These are phyloP conservation scores for Procapra przewalskii DNA, from an alignment of 2,113 vertebrate species.

Conservation along the genomic window DNA sequence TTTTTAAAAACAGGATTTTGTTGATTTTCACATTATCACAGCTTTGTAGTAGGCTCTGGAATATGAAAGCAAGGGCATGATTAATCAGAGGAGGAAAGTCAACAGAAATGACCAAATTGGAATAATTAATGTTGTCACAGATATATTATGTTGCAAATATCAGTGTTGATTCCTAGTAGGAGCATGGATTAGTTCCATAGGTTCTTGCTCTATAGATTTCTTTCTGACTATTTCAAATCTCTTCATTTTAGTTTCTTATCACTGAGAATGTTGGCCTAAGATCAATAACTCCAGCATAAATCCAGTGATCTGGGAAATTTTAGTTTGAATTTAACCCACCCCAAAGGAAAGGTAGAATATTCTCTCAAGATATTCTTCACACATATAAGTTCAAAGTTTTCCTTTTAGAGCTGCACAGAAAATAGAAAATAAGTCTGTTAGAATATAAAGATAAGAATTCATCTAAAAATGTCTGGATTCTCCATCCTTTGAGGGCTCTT, in stretches of 20 bases:
- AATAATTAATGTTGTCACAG: not conserved
- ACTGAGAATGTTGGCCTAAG: not conserved
- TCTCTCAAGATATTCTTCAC: not conserved
- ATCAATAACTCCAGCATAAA: not conserved
- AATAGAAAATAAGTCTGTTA: not conserved
- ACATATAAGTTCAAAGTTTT: not conserved
- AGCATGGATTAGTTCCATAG: not conserved
- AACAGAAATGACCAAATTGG: not conserved
- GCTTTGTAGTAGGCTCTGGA: not conserved
- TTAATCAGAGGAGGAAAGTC: not conserved
- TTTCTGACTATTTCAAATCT: not conserved
- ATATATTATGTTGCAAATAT: not conserved
- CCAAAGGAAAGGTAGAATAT: not conserved
- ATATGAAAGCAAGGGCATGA: not conserved
- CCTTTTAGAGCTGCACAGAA: not conserved
- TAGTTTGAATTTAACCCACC: not conserved
- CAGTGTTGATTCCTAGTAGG: not conserved
- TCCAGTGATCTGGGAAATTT: not conserved
- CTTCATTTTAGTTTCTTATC: not conserved
- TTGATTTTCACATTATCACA: not conserved
- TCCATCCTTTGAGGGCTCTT: not conserved
- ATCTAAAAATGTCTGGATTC: not conserved
- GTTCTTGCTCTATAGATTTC: not conserved
- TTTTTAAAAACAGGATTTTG: not conserved
- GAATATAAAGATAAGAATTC: not conserved